Base-by-base conservation (phyloP, 2,888 invertebrate species). In the Limnephilus rhombicus region DNA sequence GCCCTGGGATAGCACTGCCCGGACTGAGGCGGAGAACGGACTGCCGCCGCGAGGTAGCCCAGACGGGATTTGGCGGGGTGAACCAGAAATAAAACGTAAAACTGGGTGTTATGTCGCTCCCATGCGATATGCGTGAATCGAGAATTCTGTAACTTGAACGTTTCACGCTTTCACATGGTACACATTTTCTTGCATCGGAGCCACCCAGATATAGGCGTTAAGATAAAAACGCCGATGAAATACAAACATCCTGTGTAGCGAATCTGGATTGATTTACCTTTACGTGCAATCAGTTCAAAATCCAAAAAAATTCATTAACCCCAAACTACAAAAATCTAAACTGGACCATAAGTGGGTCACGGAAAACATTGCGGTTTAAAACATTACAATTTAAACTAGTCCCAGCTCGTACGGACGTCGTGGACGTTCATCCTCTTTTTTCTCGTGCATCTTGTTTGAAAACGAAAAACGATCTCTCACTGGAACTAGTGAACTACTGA, bases 1-100 rank as follows among this genome's bases (percentile, higher is more conserved):
- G 96, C 96, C 96, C 96, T 96, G 96, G 94, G 96, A 96, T 96
- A 96, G 96, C 97, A 97, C 97, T 97, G 97, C 96, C 96, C 96
- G 96, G 96, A 96, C 96, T 96, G 96, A 96, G 96, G 94, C 96
- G 95, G 96, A 95, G 95, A 95, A 96, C 96, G 96, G 96, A 96
- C 96, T 96, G 95, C 95, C 94, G 91, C 87, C 89, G 94, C 94
- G 94, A 95, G 95, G 95, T 95, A 95, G 95, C 95, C 95, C 93
- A 80, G 80, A 82, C 91, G 92, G 68, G 68, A 68, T 83, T 91
- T 90, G 53, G 81, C 91, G 89, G 80, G 91, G 49, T 41, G 80
- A 29, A 89, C 93, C 93, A 92, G 92, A 93, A 93, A 93, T 93
- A 93, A 93, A 91, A 92, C 93, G 53, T 91, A 93, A 87, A 83